Conservation (phyloP, 1,140 invertebrate species). For the Drosophila ficusphila region DNA sequence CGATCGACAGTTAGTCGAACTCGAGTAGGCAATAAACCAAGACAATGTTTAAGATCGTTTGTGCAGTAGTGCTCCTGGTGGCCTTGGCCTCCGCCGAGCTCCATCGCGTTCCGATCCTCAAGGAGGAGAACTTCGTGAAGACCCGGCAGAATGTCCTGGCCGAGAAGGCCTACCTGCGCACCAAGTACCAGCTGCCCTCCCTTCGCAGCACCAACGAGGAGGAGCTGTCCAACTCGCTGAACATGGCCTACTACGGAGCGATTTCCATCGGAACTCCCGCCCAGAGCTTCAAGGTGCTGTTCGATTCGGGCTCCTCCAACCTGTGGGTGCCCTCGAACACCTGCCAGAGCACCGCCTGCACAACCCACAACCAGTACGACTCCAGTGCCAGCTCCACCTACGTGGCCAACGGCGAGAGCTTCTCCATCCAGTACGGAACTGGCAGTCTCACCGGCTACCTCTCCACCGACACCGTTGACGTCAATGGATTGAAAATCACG, state of each 20-base stretch:
- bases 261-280: conserved; percentile 97
- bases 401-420: conserved; percentile 93
- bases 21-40: conserved; percentile 46
- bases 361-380: conserved; percentile 92
- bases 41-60: conserved; percentile 57
- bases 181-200: conserved; percentile 54
- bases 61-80: conserved; percentile 50
- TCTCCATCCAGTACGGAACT: conserved; percentile 97
- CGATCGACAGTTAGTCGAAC: conserved; percentile 53
- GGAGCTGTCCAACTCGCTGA: conserved; percentile 92
- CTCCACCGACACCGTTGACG: conserved; percentile 92
- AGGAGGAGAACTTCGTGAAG: conserved; percentile 70
- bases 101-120: conserved; percentile 61
- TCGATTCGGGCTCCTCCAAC: conserved; percentile 99
- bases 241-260: conserved; percentile 98
- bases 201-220: conserved; percentile 40
- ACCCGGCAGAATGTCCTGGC: conserved; percentile 60
- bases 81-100: conserved; percentile 68
- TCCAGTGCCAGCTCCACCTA: conserved; percentile 93
- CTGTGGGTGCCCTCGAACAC: conserved; percentile 99
- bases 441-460: conserved; percentile 97
- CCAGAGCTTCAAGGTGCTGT: conserved; percentile 97
- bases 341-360: conserved; percentile 94
- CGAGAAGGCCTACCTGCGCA: conserved; percentile 52
- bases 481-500: conserved; percentile 88